Percentiles rank a stretch among this genome's conserved stretches.
These are phyloP conservation scores for Nesoenas mayeri DNA, from an alignment of 2,113 vertebrate genomes.

Conservation along the genomic window DNA sequence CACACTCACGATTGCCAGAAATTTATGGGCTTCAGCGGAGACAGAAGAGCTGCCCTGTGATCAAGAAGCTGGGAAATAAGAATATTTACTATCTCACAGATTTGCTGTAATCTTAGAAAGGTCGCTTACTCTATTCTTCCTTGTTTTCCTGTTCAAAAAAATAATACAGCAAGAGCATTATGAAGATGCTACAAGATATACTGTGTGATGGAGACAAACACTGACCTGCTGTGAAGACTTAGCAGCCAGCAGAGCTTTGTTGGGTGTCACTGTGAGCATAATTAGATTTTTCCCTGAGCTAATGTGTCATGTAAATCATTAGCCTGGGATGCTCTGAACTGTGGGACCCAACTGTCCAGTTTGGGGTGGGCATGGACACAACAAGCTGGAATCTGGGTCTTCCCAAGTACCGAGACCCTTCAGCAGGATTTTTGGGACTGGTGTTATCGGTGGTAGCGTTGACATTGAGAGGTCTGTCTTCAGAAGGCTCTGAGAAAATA, in stretches of 20 bases:
- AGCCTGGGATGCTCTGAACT: background rate
- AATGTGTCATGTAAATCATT: background rate
- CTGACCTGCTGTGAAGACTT: background rate
- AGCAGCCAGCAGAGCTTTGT: background rate
- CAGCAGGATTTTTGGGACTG: background rate
- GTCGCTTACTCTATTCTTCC: background rate
- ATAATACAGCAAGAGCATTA: background rate
- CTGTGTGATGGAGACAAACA: background rate
- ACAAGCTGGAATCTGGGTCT: background rate
- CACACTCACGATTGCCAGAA: background rate
- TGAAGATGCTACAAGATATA: background rate
- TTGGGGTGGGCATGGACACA: background rate
- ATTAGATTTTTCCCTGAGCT: background rate
- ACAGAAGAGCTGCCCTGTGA: too few species aligned
- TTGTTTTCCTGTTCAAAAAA: background rate
- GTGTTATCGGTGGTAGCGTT: rapidly evolving
- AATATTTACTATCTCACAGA: background rate
- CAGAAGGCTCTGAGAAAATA: background rate
- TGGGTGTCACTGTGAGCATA: background rate
- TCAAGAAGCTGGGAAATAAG: background rate
- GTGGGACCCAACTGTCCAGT: background rate
- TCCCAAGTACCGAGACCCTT: background rate
- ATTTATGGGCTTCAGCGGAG: background rate
- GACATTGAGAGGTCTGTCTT: background rate
- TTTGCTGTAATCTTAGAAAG: background rate